Base-by-base conservation (phyloP, 2,113 vertebrate genomes). In the Toxotes jaculatrix region DNA sequence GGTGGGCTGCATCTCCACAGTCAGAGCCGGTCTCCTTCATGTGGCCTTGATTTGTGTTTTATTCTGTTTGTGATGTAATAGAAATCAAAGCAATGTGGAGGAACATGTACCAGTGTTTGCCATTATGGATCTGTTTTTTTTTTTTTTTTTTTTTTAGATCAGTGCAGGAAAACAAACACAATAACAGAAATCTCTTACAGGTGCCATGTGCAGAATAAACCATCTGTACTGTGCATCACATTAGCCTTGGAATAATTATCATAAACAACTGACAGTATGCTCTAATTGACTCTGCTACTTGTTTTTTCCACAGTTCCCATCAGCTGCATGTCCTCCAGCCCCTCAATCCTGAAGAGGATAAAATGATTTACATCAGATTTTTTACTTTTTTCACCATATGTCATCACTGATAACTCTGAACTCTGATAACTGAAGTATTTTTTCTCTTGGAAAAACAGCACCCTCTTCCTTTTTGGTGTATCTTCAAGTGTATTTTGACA, bases 1-100 rank as follows among this genome's bases (percentile, higher is more conserved):
- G 34, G 21, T 7, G 45, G 85, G 84, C 63, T 88, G 81, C 89
- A 90, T 89, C 89, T 90, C 85, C 85, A 87, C 81, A 80, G 85
- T 82, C 74, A 21, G 32, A 31, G 17, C 62, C 31, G 8, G 12
- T 31, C 66, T 56, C 55, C 40, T 47, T 74, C 42, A 57, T 74
- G 61, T 51, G 9, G 42, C 69, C 47, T 72, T 80, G 65, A 68
- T 86, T 81, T 65, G 71, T 61, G 31, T 79, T 78, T 61, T 36
- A 69, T 27, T 27, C 27, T 27, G 1, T 27, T 27, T 27, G 74
- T 40, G 56, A 40, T 60, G 38, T 23, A 34, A 53, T 59, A 81
- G 23, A 19, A 71, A 75, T 86, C 69, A 45, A 79, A 83, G 82
- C 61, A 85, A 53, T 21, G 63, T n/a, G 59, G 81, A 60, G 67